Evolutionary conservation across 2,888 invertebrate genomes (phyloP), one percentile per base, ranked within the genome.

Genomic region (Erebia palarica): DNA sequence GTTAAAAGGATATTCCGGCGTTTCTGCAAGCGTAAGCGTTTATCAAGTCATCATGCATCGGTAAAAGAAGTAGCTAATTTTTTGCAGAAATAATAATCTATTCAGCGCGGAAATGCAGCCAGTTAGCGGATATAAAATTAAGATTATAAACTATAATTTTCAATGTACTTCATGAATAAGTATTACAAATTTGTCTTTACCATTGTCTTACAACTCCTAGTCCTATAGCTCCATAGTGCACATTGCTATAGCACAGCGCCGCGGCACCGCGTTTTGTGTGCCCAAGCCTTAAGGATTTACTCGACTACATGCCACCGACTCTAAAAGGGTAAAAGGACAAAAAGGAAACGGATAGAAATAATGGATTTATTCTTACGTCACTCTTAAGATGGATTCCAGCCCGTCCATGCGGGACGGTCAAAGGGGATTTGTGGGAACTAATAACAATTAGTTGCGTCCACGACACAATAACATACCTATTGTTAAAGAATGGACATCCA

Each of bases 361-460:
- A 81, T 81, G 74, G 77, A 80, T 79, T 81, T 80, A 80, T 79
- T 77, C 74, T 76, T 77, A 75, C 75, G 73, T 75, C 75, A 75
- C 75, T 77, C 68, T 76, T 77, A 75, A 70, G 68, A 75, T 72
- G 73, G 72, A 72, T 72, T 72, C 75, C 75, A 68, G 75, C 75
- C 66, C 64, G 70, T 69, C 66, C 60, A 73, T 68, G 61, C 58
- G 64, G 65, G 69, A 1, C 49, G 58, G 65, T 21, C 51, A 36
- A 49, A 64, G 73, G 70, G 70, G 55, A 36, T 53, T n/a, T 70
- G 70, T 72, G 73, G 73, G 75, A 75, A 75, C 55, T 55, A 63
- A 60, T 70, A 64, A 72, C 44, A 69, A 67, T 55, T 68, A 70
- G 47, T 59, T 42, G 7, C 69, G n/a, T 65, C 16, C 57, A 55